Base-by-base conservation (phyloP, 2,888 invertebrate species). In the Pammene fasciana region DNA sequence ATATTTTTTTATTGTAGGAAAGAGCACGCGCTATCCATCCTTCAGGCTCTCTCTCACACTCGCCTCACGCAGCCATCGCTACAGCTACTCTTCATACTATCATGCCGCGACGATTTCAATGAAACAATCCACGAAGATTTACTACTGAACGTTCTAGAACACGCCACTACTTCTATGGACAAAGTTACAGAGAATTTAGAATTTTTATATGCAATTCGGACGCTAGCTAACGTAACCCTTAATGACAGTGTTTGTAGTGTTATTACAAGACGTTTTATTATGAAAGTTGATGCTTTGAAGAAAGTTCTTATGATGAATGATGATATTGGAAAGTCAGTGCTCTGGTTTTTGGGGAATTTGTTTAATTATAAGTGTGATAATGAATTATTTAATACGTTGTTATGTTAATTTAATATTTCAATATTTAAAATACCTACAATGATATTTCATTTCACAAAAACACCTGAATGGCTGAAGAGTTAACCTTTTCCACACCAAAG, bases 261-360 rank as follows among this genome's bases (percentile, higher is more conserved):
- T n/a, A 72, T 84, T 56, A 70, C 85, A 59, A 73, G 74, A 52
- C 75, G 73, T 74, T 80, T 89, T 54, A 11, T 75, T 0, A 46
- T 26, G 9, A 78, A 81, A 13, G 54, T 72, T 38, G 71, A 64
- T 18, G 34, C 36, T 38, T 71, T 86, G n/a, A 82, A 75, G 57
- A 70, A 57, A 8, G 72, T 87, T 36, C 64, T 85, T 6, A 65
- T 7, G 26, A 72, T 72, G 46, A 75, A 80, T 71, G 75, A 74
- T 14, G 64, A 71, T 43, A 56, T 75, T 26, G 65, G 67, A 0
- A 79, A 73, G 4, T 79, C 84, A 5, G 65, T 86, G 16, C 70
- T 83, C 13, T 91, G 90, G 90, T 79, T 90, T 14, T 73, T 91
- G 50, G 90, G 90, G 5, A 90, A 90, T 68, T 77, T 89, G 67